Percentiles rank a stretch among this genome's conserved stretches.
These are phyloP conservation scores for Octopus bimaculoides DNA, from an alignment of 1,140 invertebrate species.

Conservation along the genomic window DNA sequence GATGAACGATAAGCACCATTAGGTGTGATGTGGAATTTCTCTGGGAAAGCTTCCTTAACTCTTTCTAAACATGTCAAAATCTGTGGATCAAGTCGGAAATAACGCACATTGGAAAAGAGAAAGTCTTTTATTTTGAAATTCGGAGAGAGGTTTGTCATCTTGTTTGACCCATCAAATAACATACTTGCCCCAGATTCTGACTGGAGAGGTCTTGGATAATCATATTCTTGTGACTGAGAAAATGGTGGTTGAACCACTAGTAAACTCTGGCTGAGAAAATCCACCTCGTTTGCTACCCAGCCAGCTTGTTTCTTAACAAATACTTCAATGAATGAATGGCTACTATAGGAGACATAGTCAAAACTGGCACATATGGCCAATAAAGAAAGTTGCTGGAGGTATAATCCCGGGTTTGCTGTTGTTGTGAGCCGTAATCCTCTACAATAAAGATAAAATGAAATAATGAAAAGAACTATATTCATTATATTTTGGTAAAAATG, in stretches of 20 bases:
- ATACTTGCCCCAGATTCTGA: conserved; percentile 16
- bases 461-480: too few species aligned
- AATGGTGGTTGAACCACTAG: conserved; percentile 15
- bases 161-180: conserved; percentile 24
- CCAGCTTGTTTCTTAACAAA: conserved; percentile 27
- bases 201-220: conserved; percentile 8
- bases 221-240: conserved; percentile 15
- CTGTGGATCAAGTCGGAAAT: conserved; percentile 23
- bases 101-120: conserved; percentile 17
- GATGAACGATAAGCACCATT: conserved; percentile 22
- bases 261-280: conserved; percentile 15
- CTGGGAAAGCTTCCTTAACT: conserved; percentile 15
- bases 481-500: too few species aligned
- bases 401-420: not conserved
- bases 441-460: not conserved
- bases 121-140: conserved; percentile 25
- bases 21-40: conserved; percentile 16
- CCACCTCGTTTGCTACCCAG: conserved; percentile 16
- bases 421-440: conserved; percentile 15
- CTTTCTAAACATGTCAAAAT: conserved; percentile 26
- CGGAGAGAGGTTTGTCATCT: conserved; percentile 17
- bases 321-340: conserved; percentile 17
- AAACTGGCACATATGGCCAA: conserved; percentile 24
- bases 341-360: conserved; percentile 18
- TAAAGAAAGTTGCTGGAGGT: conserved; percentile 15